Evolutionary conservation across 2,113 vertebrate genomes (phyloP).

Genomic region (Baryphthengus martii): DNA sequence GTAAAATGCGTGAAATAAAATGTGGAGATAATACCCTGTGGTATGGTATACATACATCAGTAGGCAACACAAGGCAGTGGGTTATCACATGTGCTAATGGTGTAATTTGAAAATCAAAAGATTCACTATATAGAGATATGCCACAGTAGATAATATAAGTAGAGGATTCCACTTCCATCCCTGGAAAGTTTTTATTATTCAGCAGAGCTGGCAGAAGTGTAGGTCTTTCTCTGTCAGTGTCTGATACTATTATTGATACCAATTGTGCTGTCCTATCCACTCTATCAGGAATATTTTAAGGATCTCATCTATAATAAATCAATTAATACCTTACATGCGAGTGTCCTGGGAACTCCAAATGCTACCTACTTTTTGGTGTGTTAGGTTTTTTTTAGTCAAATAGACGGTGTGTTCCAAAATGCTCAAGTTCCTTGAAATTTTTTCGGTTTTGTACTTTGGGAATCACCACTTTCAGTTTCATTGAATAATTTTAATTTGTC

Average conservation of each 20-base stretch:
- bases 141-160: not conserved
- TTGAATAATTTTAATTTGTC: not conserved
- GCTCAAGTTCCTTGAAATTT: not conserved
- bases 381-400: not conserved
- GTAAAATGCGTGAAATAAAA: not conserved
- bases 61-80: not conserved
- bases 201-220: not conserved
- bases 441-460: not conserved
- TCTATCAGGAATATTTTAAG: not conserved
- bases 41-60: not conserved
- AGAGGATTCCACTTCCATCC: not conserved
- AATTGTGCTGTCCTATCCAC: not conserved
- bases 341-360: not conserved
- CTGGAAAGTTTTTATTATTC: not conserved
- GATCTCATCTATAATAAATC: not conserved
- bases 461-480: not conserved
- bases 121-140: not conserved
- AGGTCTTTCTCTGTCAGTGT: not conserved
- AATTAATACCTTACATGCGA: not conserved
- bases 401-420: not conserved
- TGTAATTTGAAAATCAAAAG: not conserved
- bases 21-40: not conserved
- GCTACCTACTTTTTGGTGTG: not conserved
- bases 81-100: not conserved
- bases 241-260: not conserved